Evolutionary conservation across 1,140 invertebrate species (phyloP), one percentile per base, ranked within the genome.

Genomic region (Venustaconcha ellipsiformis): DNA sequence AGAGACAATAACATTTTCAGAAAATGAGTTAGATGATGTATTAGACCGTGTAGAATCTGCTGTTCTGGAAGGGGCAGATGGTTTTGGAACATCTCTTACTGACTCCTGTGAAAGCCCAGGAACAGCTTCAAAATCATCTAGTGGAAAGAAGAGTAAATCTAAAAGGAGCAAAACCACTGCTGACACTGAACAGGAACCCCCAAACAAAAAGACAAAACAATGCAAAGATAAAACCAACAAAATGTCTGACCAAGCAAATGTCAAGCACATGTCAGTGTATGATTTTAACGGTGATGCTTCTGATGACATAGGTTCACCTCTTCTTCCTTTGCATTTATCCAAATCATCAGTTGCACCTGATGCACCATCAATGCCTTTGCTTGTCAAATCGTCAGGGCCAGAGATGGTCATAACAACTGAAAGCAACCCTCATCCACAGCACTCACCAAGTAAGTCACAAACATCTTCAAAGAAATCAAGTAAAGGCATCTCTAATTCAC

Each of bases 41-140:
- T 73, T 88, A 14, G 85, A 88, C 68, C 87, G 88, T 70, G 86
- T 88, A 15, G 87, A 88, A 72, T 83, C 83, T 18, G 76, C 86
- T n/a, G 82, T 78, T 18, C 70, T 58, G 18, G 55, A 73, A 11
- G 67, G 72, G 20, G 30, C 57, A 58, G 69, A 79, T 30, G 65
- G 23, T 70, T 17, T 48, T 48, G 80, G 67, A 66, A 66, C 67
- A 23, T 68, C 69, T 14, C 64, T 69, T n/a, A 76, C 37, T 11
- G 60, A 73, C 48, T 30, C 64, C 12, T 58, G 70, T 48, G 37
- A 48, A 58, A 26, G 30, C n/a, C 68, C 23, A 64, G 67, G 62
- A 8, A 26, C 26, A 18, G 30, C 71, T 20, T 30, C 72, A 23
- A 23, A 48, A 48, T 48, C 37, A 48, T 48, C 37, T 48, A 48